A percentile compares a stretch with the other conserved stretches of the same genome.
phyloP scores from a whole-genome alignment of 2,113 vertebrate genomes.

The Oncorhynchus clarkii region DNA sequence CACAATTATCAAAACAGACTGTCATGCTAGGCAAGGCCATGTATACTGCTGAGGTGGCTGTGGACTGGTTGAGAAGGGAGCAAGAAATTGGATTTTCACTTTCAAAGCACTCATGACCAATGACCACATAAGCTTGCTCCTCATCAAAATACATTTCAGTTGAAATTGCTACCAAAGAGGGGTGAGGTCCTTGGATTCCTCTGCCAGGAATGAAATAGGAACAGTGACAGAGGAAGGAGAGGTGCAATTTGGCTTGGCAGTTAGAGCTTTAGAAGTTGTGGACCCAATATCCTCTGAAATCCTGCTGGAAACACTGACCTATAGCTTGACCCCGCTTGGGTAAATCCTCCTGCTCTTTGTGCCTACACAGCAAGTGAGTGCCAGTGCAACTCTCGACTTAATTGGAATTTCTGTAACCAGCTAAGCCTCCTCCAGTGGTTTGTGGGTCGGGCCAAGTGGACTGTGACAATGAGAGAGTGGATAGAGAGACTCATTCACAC shows the following conservation, averaged over 20 bases:
- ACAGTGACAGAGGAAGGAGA: not conserved
- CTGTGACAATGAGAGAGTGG: constrained; percentile 33
- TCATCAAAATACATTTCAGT: constrained; percentile 10
- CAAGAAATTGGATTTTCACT: not conserved
- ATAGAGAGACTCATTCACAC: not conserved
- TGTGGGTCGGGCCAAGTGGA: constrained; percentile 30
- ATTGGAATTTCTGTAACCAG: constrained; percentile 46
- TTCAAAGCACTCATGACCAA: constrained; percentile 1
- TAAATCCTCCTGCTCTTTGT: constrained; percentile 31
- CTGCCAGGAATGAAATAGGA: constrained; percentile 19
- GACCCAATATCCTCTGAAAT: constrained; percentile 29
- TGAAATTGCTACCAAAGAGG: constrained; percentile 7
- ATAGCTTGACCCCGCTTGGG: constrained; percentile 35
- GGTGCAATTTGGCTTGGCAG: constrained; percentile 26
- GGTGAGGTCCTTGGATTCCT: constrained; percentile 9
- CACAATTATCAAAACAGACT: constrained; percentile 18
- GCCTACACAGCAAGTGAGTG: constrained; percentile 30
- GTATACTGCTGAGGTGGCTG: not conserved
- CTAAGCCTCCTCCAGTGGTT: constrained; percentile 22
- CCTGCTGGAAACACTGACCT: constrained; percentile 35
- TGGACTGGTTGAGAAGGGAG: not conserved
- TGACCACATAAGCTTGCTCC: not conserved
- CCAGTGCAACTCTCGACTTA: constrained; percentile 44
- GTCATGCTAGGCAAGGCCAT: not conserved
- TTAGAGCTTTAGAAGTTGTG: constrained; percentile 22